A percentile compares a stretch with the other conserved stretches of the same genome.
Conservation (phyloP, 2,888 invertebrate genomes). For the Catocala fraxini region DNA sequence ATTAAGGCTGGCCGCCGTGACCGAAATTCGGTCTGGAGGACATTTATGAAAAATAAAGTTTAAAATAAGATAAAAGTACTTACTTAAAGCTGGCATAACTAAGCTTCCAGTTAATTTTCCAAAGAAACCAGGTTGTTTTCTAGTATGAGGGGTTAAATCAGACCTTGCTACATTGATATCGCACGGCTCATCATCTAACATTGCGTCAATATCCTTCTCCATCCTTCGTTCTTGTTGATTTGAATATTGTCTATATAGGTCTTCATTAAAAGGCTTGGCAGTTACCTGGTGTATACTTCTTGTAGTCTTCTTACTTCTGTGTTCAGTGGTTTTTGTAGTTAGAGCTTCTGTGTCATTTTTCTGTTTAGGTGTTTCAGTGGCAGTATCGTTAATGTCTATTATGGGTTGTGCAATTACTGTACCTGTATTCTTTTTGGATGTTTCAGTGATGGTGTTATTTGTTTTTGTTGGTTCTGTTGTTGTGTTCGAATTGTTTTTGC, state of each 20-base stretch:
- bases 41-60: neutral
- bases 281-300: neutral
- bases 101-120: slow-evolving; percentile 4
- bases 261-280: neutral
- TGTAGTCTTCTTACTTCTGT: neutral
- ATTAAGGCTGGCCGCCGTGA: no score
- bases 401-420: neutral
- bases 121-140: neutral
- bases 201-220: no score
- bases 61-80: neutral
- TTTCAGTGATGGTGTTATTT: neutral
- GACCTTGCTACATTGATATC: no score
- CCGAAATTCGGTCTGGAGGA: no score
- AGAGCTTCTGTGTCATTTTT: neutral
- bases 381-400: neutral
- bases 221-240: no score
- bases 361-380: neutral
- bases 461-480: neutral
- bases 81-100: slow-evolving; percentile 11
- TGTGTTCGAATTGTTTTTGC: neutral
- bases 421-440: neutral
- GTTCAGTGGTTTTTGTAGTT: neutral
- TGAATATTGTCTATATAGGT: no score
- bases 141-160: no score
- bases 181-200: no score